phyloP scores from a whole-genome alignment of 1,140 invertebrate genomes.

The Vanessa atalanta region DNA sequence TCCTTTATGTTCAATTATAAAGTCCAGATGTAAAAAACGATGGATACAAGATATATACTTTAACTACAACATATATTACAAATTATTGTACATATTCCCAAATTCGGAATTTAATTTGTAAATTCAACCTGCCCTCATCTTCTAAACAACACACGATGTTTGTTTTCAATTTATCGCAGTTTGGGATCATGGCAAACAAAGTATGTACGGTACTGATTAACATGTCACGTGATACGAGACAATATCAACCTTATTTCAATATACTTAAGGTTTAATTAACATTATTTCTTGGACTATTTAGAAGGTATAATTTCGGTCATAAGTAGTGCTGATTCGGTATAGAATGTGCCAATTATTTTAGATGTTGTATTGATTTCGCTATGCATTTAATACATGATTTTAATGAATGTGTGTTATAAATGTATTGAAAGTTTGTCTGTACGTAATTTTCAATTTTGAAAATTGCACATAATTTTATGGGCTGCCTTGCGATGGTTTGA shows the following conservation, averaged over 20 bases:
- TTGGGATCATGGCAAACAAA: constrained; percentile 36
- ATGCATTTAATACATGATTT: background rate
- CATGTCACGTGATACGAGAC: constrained; percentile 6
- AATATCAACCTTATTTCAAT: background rate
- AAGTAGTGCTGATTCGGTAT: background rate
- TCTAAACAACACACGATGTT: constrained; percentile 34
- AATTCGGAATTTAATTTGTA: constrained; percentile 31
- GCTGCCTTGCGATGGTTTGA: too few species aligned
- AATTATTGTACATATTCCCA: constrained; percentile 5
- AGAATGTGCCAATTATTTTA: constrained; percentile 7
- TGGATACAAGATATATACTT: too few species aligned
- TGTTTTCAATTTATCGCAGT: constrained; percentile 40
- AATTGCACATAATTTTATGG: too few species aligned
- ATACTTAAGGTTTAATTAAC: background rate
- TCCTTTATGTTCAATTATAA: too few species aligned
- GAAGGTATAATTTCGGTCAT: background rate
- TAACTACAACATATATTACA: too few species aligned
- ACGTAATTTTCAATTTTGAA: too few species aligned
- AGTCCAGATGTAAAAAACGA: too few species aligned
- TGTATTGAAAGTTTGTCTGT: too few species aligned
- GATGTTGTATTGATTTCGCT: background rate
- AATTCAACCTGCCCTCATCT: constrained; percentile 24
- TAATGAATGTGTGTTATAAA: too few species aligned
- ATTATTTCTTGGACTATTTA: background rate
- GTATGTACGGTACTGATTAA: constrained; percentile 28